Evolutionary conservation across 2,113 vertebrate genomes (phyloP).

Genomic region (Aythya baeri): DNA sequence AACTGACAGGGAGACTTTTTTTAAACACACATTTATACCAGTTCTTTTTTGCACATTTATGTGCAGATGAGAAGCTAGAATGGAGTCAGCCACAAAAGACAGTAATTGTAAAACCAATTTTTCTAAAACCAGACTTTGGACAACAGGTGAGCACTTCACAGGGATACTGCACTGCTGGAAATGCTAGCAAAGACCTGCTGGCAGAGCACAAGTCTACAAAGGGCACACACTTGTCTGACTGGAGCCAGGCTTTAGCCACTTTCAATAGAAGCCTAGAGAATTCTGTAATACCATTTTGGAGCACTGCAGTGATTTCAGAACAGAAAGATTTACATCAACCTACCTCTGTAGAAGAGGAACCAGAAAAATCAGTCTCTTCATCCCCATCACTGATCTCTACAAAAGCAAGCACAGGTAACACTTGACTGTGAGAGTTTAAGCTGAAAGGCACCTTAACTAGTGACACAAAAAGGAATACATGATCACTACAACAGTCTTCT

Average conservation of each 20-base stretch:
- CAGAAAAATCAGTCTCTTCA: neutral
- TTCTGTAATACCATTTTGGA: neutral
- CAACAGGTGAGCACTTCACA: accelerated
- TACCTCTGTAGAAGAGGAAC: neutral
- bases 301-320: neutral
- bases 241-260: neutral
- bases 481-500: accelerated
- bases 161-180: accelerated
- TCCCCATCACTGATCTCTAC: neutral
- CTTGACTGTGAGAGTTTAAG: neutral
- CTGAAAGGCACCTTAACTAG: neutral
- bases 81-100: accelerated
- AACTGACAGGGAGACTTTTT: neutral
- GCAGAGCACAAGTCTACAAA: neutral
- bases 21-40: accelerated
- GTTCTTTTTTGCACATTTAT: neutral
- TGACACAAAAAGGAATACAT: accelerated
- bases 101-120: neutral
- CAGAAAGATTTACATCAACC: neutral
- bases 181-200: neutral
- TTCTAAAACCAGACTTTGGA: neutral
- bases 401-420: neutral
- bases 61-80: neutral
- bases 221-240: neutral
- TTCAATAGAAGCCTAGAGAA: neutral